Percentiles rank a stretch among this genome's conserved stretches.
phyloP scores from a whole-genome alignment of 2,888 invertebrate species.

The Xanthia icteritia region DNA sequence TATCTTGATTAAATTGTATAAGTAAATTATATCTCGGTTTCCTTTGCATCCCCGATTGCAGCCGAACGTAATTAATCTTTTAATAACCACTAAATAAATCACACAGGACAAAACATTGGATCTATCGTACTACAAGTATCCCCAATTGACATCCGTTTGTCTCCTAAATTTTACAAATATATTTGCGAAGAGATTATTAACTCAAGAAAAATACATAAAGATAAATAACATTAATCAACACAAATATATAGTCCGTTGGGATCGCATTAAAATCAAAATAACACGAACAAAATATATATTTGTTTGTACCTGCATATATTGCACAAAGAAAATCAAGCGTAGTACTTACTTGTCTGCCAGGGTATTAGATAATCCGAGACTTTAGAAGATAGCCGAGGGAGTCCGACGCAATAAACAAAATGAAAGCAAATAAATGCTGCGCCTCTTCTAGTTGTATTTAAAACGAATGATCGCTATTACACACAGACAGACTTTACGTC shows the following conservation, averaged over 20 bases:
- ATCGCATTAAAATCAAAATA: constrained; percentile 15
- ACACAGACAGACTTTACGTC: not conserved
- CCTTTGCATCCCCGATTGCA: too few species aligned
- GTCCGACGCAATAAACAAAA: constrained; percentile 18
- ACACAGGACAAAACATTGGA: not conserved
- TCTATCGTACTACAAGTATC: constrained; percentile 5
- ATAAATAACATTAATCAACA: constrained; percentile 10
- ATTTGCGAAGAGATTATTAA: constrained; percentile 8
- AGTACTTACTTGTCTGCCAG: constrained; percentile 10
- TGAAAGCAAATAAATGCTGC: constrained; percentile 13
- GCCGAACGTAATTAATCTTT: too few species aligned
- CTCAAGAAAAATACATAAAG: constrained; percentile 18
- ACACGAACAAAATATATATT: constrained; percentile 16
- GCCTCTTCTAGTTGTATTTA: constrained; percentile 6
- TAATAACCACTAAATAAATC: not conserved
- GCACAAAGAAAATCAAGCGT: constrained; percentile 12
- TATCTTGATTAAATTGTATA: too few species aligned
- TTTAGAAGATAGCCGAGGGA: constrained; percentile 12
- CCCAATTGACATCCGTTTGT: constrained; percentile 15
- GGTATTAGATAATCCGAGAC: constrained; percentile 24
- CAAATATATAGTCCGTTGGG: constrained; percentile 17
- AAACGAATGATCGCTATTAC: constrained; percentile 18
- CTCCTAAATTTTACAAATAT: constrained; percentile 19
- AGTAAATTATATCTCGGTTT: too few species aligned
- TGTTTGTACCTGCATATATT: not conserved